Conservation (phyloP, 2,888 invertebrate genomes). For the Troilus luridus region DNA sequence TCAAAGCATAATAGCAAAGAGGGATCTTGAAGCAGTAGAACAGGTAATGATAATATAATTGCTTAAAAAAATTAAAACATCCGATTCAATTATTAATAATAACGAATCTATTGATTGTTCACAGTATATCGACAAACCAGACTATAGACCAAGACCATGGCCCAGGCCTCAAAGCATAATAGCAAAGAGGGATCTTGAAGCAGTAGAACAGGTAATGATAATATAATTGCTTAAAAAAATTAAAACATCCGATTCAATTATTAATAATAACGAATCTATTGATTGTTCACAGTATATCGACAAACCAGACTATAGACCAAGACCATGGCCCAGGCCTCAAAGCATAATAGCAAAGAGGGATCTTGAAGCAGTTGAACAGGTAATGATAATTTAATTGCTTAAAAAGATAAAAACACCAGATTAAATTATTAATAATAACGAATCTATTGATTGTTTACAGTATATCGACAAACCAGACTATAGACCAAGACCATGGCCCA, state of each 20-base stretch:
- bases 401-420: too few species aligned
- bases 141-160: background rate
- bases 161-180: background rate
- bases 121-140: background rate
- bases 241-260: too few species aligned
- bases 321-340: background rate
- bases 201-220: background rate
- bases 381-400: background rate
- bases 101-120: background rate
- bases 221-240: too few species aligned
- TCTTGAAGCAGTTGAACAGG: background rate
- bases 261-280: background rate
- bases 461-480: constrained; percentile 4
- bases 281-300: background rate
- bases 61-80: too few species aligned
- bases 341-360: background rate
- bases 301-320: constrained; percentile 4
- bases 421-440: background rate
- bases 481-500: background rate
- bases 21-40: background rate
- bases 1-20: background rate
- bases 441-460: background rate
- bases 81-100: background rate
- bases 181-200: background rate
- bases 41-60: background rate